Base-by-base conservation (phyloP, 1,140 invertebrate species). In the Panagrolaimus sp. region DNA sequence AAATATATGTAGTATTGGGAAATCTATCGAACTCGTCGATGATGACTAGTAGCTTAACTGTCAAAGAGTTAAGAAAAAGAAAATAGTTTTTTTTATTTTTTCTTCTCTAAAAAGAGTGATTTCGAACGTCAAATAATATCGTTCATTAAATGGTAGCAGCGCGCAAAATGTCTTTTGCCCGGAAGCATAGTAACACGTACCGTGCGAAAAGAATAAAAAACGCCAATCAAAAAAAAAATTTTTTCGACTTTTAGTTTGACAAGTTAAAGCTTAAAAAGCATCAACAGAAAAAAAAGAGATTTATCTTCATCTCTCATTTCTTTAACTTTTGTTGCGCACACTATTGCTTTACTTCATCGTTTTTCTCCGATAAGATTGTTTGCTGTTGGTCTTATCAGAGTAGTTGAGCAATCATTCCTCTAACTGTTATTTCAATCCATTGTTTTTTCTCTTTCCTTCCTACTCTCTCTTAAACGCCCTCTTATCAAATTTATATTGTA, bases 251-350 rank as follows among this genome's bases (percentile, higher is more conserved):
- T 57, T 57, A 14, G 51, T 57, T 57, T 57, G 51, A 27, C 51
- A 20, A 27, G 51, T 57, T 20, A 57, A 25, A 25, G 51, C 48
- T 51, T 16, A 20, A 25, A 27, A 25, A 20, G 20, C 51, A 20
- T 14, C n/a, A 25, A 27, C 11, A 57, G 20, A 57, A 9, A 16
- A 20, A 27, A 57, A 16, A 27, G n/a, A 25, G 51, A 57, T 57
- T 57, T 57, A 20, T 57, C 51, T 57, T 48, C 20, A 20, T 20
- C 51, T 27, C 27, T 23, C 47, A 3, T 9, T 23, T 16, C n/a
- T 57, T 57, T 20, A 27, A 57, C 51, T 57, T 57, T 27, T 57
- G 20, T 51, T 57, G 51, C 51, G 51, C 51, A 27, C 51, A 57
- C n/a, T 27, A 20, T 57, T 20, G 9, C 20, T 25, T 57, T 16